Evolutionary conservation across 2,113 vertebrate genomes (phyloP).

Genomic region (Sciurus niger): DNA sequence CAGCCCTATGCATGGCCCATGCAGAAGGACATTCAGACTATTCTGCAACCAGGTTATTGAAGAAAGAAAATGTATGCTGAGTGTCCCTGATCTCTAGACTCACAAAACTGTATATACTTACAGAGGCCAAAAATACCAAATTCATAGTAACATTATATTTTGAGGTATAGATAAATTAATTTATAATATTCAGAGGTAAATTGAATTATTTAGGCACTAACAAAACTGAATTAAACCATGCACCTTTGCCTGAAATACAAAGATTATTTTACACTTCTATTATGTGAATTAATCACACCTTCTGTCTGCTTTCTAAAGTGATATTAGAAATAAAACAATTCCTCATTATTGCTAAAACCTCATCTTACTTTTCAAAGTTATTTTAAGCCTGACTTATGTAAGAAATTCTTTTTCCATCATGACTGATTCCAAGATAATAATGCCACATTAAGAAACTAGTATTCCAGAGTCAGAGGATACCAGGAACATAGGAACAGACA

Average conservation of each 20-base stretch:
- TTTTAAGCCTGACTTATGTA: background rate
- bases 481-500: background rate
- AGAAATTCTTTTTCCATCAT: background rate
- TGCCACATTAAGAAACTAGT: background rate
- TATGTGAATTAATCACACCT: background rate
- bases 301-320: background rate
- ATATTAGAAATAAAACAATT: background rate
- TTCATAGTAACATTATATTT: background rate
- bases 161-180: background rate
- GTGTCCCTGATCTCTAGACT: background rate
- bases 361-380: background rate
- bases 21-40: background rate
- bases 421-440: background rate
- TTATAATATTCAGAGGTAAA: background rate
- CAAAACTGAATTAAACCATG: conserved; percentile 10
- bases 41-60: background rate
- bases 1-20: background rate
- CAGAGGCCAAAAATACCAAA: background rate
- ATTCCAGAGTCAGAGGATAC: background rate
- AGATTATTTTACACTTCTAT: background rate
- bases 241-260: background rate
- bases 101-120: background rate
- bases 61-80: background rate
- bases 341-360: background rate
- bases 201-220: background rate